Base-by-base conservation (phyloP, 2,797 vertebrate species). In the Champsocephalus esox region DNA sequence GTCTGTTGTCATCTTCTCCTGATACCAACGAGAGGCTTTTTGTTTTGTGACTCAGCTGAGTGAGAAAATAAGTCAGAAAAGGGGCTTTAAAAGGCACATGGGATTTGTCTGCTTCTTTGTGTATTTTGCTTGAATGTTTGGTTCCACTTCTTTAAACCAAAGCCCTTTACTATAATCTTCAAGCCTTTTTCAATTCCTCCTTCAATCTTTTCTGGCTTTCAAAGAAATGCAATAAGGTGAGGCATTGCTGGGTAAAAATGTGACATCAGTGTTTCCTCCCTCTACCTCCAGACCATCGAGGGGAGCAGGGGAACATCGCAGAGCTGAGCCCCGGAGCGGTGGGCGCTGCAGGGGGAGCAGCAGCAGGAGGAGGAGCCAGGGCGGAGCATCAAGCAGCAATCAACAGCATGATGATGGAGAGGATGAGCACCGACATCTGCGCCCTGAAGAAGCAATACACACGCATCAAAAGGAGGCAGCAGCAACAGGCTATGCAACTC, bases 371-470 rank as follows among this genome's bases (percentile, higher is more conserved):
- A 17, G 70, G 78, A 0, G 87, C 90, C 28, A 83, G 63, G 58
- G 96, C 95, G 0, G 98, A 99, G 51, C 97, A 98, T 83, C 96
- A 98, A 4, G 97, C 97, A 0, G 96, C 96, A n/a, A 96, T 99
- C 87, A 99, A 99, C 94, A 98, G 98, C 81, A 99, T 99, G 98
- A 98, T 99, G 97, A 96, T 96, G 96, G 98, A 99, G 73, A 95
- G 98, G 5, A 99, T 99, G 98, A 99, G 96, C 89, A 99, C 97
- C 0, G 98, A 99, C 85, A 98, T 99, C 92, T 94, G 88, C 0
- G 98, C 98, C 0, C 94, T 99, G 72, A 98, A 97, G 91, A 96
- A 95, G 83, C 98, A 99, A 66, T 99, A 99, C 75, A 90, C 95
- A 0, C 96, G 98, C 70, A 98, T 99, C 87, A 99, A 97, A 88